Conservation (phyloP, 2,797 vertebrate species). For the Eremophila alpestris region DNA sequence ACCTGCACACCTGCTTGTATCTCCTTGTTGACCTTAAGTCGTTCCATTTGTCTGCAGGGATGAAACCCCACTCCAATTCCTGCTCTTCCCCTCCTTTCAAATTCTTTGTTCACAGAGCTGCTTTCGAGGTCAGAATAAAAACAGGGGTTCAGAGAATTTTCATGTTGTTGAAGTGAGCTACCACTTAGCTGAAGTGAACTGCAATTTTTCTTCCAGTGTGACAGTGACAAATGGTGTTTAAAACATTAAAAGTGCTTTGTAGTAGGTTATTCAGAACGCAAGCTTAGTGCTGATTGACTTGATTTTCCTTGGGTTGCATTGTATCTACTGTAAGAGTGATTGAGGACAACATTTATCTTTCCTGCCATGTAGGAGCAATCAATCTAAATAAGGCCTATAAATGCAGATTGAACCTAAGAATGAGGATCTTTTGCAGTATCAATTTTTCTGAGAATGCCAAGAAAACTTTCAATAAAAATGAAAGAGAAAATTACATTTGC, state of each 20-base stretch:
- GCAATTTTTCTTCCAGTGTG: slow-evolving; percentile 42
- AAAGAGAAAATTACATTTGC: slow-evolving; percentile 1
- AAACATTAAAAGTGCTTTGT: slow-evolving; percentile 44
- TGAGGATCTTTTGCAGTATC: not conserved
- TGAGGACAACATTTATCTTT: slow-evolving; percentile 50
- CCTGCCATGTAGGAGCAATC: not conserved
- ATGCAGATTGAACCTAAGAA: slow-evolving; percentile 8
- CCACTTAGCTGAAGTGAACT: slow-evolving; percentile 38
- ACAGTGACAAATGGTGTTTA: slow-evolving; percentile 45
- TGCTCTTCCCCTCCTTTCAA: not conserved
- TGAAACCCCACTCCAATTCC: not conserved
- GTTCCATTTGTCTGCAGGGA: not conserved
- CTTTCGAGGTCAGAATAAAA: slow-evolving; percentile 23
- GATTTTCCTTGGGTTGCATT: slow-evolving; percentile 25
- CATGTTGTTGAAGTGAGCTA: slow-evolving; percentile 20
- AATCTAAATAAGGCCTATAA: slow-evolving; percentile 28
- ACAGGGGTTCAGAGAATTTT: slow-evolving; percentile 21
- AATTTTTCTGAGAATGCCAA: slow-evolving; percentile 11
- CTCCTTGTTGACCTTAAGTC: not conserved
- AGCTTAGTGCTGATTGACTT: slow-evolving; percentile 21
- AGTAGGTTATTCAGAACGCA: slow-evolving; percentile 9
- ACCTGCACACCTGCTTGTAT: not conserved
- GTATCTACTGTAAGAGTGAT: not conserved
- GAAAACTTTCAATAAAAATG: not conserved
- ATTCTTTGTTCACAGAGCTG: not conserved